Base-by-base conservation (phyloP, 2,888 invertebrate genomes). In the Petrolisthes manimaculis region DNA sequence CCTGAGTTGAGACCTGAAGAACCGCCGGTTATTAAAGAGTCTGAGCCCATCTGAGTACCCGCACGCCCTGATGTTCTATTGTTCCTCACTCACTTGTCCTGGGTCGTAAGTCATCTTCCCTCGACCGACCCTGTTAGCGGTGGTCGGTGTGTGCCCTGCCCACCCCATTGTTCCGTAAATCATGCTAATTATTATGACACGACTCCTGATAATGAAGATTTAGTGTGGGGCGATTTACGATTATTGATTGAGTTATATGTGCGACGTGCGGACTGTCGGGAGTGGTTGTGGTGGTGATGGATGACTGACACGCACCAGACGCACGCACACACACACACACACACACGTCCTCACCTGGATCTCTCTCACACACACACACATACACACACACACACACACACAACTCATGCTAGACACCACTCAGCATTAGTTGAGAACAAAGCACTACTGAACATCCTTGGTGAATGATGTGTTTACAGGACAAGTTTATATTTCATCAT, bases 321-420 rank as follows among this genome's bases (percentile, higher is more conserved):
- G n/a, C 74, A 74, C 74, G n/a, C 74, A 74, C 74, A 74, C 74
- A 74, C 74, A 74, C 74, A 74, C 74, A 74, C 74, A 74, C 74
- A 74, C 74, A n/a, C 74, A 8, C 18, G 74, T 9, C 24, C 74
- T 9, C 24, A 74, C 74, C 8, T 12, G 12, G n/a, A 14, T 12
- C 24, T 18, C 74, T 18, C 74, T 3, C 74, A 74, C 74, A 74
- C 74, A 74, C 74, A 74, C 74, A 74, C 74, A 74, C 74, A 74
- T 4, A 74, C 74, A 74, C 74, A 74, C 74, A 74, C 74, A 74
- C 67, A 14, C 67, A 67, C 67, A 67, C 67, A 67, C 67, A 67
- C 67, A 67, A 1, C 12, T n/a, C 14, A 14, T 14, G 12, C 1
- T 1, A 37, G 37, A 37, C 37, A 37, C 37, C 37, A 37, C 37